Base-by-base conservation (phyloP, 1,140 invertebrate species). In the Thrips palmi region DNA sequence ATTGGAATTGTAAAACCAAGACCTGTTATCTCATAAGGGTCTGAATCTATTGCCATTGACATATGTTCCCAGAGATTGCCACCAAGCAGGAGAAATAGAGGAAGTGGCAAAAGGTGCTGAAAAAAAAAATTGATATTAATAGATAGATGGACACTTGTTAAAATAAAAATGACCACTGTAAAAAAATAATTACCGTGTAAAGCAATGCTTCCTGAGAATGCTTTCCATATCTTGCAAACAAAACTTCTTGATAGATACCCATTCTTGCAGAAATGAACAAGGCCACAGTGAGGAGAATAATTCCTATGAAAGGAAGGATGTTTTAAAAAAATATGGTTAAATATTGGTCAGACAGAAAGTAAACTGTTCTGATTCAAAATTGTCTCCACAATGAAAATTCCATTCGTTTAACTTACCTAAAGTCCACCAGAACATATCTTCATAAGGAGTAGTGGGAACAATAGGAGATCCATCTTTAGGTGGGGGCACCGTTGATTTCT, bases 171-270 rank as follows among this genome's bases (percentile, higher is more conserved):
- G 7, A 11, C 8, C 14, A 32, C 30, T 11, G 7, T 32, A 8
- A 32, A 15, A 32, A 31, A 12, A 12, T 17, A 50, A 55, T 56
- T 58, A 73, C 71, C 44, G 87, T 92, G 52, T 85, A 97, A 60
- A 80, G 98, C 8, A 98, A 60, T 11, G 92, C 87, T 63, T 98
- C 94, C 45, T 74, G 68, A 0, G 93, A 84, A 67, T 94, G 79
- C 62, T 97, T 97, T 34, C 93, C 93, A 60, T 81, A 77, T 39
- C 73, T 71, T 40, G 63, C 62, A 52, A 91, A 89, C 3, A 97
- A 58, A 6, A 70, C 70, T 62, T 99, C 92, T 63, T 98, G 94
- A 56, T 83, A 94, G 42, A 98, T 87, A 2, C 93, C 94, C 82
- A 97, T 88, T 41, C 82, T 64, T 4, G 94, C 89, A 1, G 93